These are phyloP conservation scores for Pseudomyrmex gracilis DNA, from an alignment of 1,140 invertebrate species.

Conservation along the genomic window DNA sequence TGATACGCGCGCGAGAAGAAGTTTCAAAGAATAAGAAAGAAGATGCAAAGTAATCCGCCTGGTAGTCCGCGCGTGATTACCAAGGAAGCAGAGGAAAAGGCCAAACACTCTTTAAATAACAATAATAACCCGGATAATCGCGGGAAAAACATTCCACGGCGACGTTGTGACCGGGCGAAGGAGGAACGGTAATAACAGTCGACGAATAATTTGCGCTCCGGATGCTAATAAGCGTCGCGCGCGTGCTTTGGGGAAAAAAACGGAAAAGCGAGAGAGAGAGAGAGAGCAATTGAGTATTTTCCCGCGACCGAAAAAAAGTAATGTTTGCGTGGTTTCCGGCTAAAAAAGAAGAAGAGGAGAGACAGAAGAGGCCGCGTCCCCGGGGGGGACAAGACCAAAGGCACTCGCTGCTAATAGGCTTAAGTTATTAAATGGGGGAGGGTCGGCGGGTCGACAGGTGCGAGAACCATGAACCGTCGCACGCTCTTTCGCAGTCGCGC, in stretches of 20 bases:
- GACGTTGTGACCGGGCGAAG: neutral
- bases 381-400: slow-evolving; percentile 50
- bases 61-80: neutral
- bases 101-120: slow-evolving; percentile 37
- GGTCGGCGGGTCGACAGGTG: slow-evolving; percentile 68
- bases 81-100: neutral
- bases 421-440: slow-evolving; percentile 75
- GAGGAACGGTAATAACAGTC: slow-evolving; percentile 12
- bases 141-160: slow-evolving; percentile 21
- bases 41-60: neutral
- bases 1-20: neutral
- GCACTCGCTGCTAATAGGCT: slow-evolving; percentile 75
- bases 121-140: slow-evolving; percentile 42
- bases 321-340: slow-evolving; percentile 45
- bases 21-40: neutral
- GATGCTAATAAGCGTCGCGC: slow-evolving; percentile 53
- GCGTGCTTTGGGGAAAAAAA: neutral
- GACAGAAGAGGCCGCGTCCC: neutral
- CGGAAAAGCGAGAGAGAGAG: neutral
- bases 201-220: slow-evolving; percentile 51
- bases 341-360: slow-evolving; percentile 21
- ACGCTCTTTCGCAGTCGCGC: slow-evolving; percentile 64
- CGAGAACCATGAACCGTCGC: slow-evolving; percentile 65
- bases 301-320: slow-evolving; percentile 50
- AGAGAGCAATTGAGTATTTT: slow-evolving; percentile 30